Evolutionary conservation across 2,888 invertebrate species (phyloP).

Genomic region (Asteroscopus sphinx): DNA sequence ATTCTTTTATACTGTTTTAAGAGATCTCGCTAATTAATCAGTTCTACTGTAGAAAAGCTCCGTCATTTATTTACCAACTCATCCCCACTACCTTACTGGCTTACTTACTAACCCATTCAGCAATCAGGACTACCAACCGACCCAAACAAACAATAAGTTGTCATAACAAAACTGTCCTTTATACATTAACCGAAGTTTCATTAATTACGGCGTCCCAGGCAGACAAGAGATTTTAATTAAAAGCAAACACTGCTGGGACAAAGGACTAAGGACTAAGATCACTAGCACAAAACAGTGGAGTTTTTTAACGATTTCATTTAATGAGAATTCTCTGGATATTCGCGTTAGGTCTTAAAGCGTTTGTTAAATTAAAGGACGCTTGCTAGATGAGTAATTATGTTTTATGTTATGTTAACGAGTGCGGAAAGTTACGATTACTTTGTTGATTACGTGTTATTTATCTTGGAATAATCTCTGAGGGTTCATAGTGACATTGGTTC

Average conservation of each 20-base stretch:
- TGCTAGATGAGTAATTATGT: slow-evolving; percentile 19
- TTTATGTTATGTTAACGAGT: slow-evolving; percentile 16
- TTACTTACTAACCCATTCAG: slow-evolving; percentile 1
- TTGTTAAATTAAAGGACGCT: slow-evolving; percentile 10
- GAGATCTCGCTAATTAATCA: no score
- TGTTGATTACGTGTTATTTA: background rate
- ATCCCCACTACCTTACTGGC: no score
- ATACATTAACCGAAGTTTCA: slow-evolving; percentile 48
- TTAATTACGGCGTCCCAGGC: slow-evolving; percentile 46
- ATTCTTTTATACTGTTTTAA: slow-evolving; percentile 9
- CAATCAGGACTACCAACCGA: slow-evolving; percentile 18
- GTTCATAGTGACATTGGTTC: no score
- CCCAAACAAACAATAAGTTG: slow-evolving; percentile 50
- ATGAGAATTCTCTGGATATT: slow-evolving; percentile 24
- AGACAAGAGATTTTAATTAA: slow-evolving; percentile 72
- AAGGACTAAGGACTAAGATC: slow-evolving; percentile 47
- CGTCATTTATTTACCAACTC: background rate
- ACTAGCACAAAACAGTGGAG: slow-evolving; percentile 32
- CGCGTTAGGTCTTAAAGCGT: slow-evolving; percentile 10
- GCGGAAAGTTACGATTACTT: slow-evolving; percentile 11
- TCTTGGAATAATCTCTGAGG: background rate
- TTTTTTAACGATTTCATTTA: slow-evolving; percentile 59
- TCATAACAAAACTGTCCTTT: slow-evolving; percentile 49
- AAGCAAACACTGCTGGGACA: slow-evolving; percentile 67
- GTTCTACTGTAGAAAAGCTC: background rate